These are phyloP conservation scores for Eulemur coronatus DNA, from an alignment of 2,797 vertebrate species.

Conservation along the genomic window DNA sequence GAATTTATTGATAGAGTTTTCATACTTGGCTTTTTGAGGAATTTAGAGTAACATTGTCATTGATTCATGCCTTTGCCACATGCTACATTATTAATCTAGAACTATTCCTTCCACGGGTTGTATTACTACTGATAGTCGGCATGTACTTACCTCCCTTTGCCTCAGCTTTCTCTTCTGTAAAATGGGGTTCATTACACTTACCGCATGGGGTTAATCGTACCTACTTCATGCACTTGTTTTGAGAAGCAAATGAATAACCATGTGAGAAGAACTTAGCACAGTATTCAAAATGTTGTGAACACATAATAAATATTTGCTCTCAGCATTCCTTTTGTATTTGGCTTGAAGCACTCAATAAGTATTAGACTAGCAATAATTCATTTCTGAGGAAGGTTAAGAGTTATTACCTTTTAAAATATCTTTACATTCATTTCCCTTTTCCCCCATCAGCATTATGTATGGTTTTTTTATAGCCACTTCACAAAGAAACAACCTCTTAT, in stretches of 20 bases:
- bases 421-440: not conserved
- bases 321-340: not conserved
- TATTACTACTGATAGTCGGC: not conserved
- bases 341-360: not conserved
- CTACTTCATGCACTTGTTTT: not conserved
- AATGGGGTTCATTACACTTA: not conserved
- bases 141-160: not conserved
- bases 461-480: not conserved
- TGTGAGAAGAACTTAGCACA: not conserved
- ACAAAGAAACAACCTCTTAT: not conserved
- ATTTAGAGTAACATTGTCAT: not conserved
- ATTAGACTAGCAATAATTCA: not conserved
- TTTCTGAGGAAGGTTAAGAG: not conserved
- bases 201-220: accelerated
- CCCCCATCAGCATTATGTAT: not conserved
- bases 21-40: not conserved
- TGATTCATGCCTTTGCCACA: not conserved
- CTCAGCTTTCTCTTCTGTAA: not conserved
- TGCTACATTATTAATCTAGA: not conserved
- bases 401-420: not conserved
- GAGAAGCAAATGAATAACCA: not conserved
- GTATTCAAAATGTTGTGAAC: no score
- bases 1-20: not conserved
- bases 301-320: not conserved
- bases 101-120: not conserved